Conservation (phyloP, 1,140 invertebrate genomes). For the Chionoecetes opilio region DNA sequence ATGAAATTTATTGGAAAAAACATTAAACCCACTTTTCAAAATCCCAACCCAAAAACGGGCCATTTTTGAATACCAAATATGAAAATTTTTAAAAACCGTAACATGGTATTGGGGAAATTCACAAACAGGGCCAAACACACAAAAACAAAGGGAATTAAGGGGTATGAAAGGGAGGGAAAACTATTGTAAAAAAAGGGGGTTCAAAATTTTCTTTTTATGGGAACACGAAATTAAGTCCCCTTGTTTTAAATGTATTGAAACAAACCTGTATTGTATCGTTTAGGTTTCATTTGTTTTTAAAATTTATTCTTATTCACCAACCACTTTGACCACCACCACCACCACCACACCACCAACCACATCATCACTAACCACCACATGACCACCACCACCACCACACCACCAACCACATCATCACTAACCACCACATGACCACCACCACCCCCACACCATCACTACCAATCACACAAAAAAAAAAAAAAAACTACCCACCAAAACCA, state of each 20-base stretch:
- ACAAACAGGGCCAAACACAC: background rate
- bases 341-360: too few species aligned
- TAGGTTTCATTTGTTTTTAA: background rate
- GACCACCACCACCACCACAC: too few species aligned
- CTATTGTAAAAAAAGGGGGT: too few species aligned
- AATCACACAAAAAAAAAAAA: too few species aligned
- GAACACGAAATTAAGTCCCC: conserved; percentile 27
- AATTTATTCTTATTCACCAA: too few species aligned
- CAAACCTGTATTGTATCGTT: background rate
- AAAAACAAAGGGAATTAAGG: conserved; percentile 14
- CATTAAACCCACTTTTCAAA: conserved; percentile 1
- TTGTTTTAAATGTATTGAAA: background rate
- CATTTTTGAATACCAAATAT: conserved; percentile 7
- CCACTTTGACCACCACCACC: too few species aligned
- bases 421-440: too few species aligned
- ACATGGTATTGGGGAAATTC: background rate
- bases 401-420: too few species aligned
- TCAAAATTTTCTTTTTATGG: background rate
- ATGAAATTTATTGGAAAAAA: background rate
- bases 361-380: too few species aligned
- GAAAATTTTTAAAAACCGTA: background rate
- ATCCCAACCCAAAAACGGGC: background rate
- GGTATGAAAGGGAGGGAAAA: background rate
- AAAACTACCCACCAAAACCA: too few species aligned
- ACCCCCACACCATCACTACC: too few species aligned